Base-by-base conservation (phyloP, 2,113 vertebrate species). In the Vulpes vulpes region DNA sequence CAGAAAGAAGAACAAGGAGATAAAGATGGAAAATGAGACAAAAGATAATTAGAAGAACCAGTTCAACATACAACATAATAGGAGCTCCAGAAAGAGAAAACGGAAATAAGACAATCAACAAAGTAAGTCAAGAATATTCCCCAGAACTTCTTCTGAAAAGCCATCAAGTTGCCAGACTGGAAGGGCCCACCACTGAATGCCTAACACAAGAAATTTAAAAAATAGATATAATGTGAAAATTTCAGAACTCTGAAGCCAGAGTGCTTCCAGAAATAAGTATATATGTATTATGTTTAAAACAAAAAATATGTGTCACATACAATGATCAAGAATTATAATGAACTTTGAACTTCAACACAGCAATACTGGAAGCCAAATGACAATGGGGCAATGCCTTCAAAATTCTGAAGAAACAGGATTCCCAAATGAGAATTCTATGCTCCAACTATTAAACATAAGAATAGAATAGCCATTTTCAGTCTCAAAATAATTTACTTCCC, bases 261-360 rank as follows among this genome's bases (percentile, higher is more conserved):
- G 27, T 25, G 59, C n/a, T 82, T 92, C 32, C 25, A 91, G 73
- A 97, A 88, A 89, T 14, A 91, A 8, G 27, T 27, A 64, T 6
- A 22, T 20, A 20, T 76, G 1, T 51, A 1, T 43, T 78, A 60
- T 62, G 1, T 35, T 82, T 16, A 20, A 49, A 57, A 32, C 43
- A 78, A 32, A 85, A 69, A 85, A 69, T 83, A 79, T 83, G 87
- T 76, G 55, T 19, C 87, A 97, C 19, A 62, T 53, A 78, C 12
- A 87, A 88, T 84, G 49, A 93, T 30, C 57, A 62, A 71, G 57
- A 91, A 93, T 78, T 82, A 32, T 43, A 35, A 81, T 38, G 4
- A 89, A 89, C 87, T 94, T 14, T 73, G 38, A 87, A 95, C 57
- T 78, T 96, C 62, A 93, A 96, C 43, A 94, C 0, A 96, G 74